A percentile compares a stretch with the other conserved stretches of the same genome.
Evolutionary conservation across 2,888 invertebrate species (phyloP).

Genomic region (Sialis lutaria): DNA sequence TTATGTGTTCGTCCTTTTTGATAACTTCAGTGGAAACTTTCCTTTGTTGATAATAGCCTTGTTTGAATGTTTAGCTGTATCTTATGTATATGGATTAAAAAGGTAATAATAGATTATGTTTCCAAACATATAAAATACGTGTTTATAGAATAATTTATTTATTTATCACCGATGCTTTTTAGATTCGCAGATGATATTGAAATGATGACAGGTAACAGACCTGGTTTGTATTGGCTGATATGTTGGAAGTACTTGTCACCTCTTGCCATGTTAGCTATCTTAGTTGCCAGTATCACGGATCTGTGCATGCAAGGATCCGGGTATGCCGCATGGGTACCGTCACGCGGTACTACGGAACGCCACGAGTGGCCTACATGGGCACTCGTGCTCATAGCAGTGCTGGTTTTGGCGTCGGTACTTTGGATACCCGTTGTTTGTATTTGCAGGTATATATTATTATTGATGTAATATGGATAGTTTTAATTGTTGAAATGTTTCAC

Average conservation of each 20-base stretch:
- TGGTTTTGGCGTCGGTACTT: constrained; percentile 63
- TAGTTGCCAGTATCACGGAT: constrained; percentile 68
- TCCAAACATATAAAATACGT: too few species aligned
- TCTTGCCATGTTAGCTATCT: constrained; percentile 69
- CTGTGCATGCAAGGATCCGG: constrained; percentile 64
- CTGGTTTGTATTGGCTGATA: constrained; percentile 78
- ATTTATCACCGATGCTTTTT: constrained; percentile 11
- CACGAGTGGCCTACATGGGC: constrained; percentile 84
- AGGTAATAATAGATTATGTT: constrained; percentile 34
- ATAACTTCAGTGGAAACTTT: constrained; percentile 87
- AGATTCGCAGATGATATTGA: constrained; percentile 90
- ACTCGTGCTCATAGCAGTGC: constrained; percentile 48
- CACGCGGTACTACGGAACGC: constrained; percentile 51
- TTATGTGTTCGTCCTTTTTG: constrained; percentile 85
- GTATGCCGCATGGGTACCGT: constrained; percentile 69
- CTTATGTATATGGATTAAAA: constrained; percentile 86
- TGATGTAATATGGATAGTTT: background rate
- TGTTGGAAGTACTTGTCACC: constrained; percentile 94
- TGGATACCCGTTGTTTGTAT: constrained; percentile 80
- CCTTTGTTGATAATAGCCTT: constrained; percentile 83
- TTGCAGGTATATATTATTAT: constrained; percentile 39
- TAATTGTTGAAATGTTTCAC: background rate
- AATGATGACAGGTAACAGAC: constrained; percentile 81
- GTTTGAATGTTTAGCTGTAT: constrained; percentile 78
- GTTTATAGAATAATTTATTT: background rate